Evolutionary conservation across 2,888 invertebrate species (phyloP).

Genomic region (Nymphalis urticae): DNA sequence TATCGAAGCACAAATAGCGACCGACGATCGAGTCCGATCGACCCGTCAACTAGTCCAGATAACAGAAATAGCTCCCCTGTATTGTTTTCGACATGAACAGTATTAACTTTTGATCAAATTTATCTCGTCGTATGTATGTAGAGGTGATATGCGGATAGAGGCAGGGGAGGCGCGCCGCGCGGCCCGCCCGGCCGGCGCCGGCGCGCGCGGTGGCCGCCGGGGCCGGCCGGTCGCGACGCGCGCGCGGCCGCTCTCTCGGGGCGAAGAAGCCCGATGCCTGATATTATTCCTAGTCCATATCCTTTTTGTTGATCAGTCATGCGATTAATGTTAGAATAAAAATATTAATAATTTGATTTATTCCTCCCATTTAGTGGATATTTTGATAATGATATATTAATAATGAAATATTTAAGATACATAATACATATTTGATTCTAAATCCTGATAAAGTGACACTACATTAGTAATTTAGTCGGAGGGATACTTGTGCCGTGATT

Average conservation of each 20-base stretch:
- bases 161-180: slow-evolving; percentile 54
- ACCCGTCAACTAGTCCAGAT: slow-evolving; percentile 64
- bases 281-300: slow-evolving; percentile 80
- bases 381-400: slow-evolving; percentile 83
- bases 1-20: slow-evolving; percentile 76
- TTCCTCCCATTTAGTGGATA: slow-evolving; percentile 83
- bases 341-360: slow-evolving; percentile 82
- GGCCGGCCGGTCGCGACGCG: slow-evolving; percentile 23
- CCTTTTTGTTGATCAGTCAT: slow-evolving; percentile 82
- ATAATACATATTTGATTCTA: slow-evolving; percentile 83
- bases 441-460: slow-evolving; percentile 82
- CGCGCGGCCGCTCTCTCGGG: slow-evolving; percentile 44
- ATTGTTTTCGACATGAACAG: slow-evolving; percentile 75
- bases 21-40: slow-evolving; percentile 72
- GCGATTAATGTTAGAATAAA: slow-evolving; percentile 80
- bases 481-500: slow-evolving; percentile 83
- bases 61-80: slow-evolving; percentile 62
- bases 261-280: slow-evolving; percentile 78
- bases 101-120: slow-evolving; percentile 77
- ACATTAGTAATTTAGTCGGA: slow-evolving; percentile 82
- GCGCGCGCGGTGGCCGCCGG: slow-evolving; percentile 19
- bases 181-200: too few species aligned
- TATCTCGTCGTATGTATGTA: slow-evolving; percentile 72
- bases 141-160: slow-evolving; percentile 75
- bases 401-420: slow-evolving; percentile 82